Evolutionary conservation across 1,140 invertebrate genomes (phyloP), one percentile per base, ranked within the genome.

Genomic region (Eriocheir sinensis): DNA sequence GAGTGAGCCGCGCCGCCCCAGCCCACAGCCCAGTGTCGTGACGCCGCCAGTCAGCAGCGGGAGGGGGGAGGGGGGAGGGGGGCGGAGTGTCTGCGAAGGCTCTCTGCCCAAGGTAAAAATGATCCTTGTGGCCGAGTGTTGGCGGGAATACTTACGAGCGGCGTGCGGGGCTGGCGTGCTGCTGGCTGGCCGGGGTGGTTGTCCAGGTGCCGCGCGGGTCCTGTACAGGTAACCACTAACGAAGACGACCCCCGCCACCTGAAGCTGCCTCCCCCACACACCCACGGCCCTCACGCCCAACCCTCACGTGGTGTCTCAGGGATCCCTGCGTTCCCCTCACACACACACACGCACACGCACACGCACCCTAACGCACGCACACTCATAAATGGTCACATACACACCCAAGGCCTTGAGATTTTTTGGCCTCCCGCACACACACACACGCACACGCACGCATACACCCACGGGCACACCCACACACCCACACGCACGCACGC

Each of bases 401-500:
- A 48, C 53, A 72, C 53, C 9, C 53, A 72, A 9, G 27, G 9
- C n/a, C n/a, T n/a, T n/a, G n/a, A n/a, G n/a, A n/a, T n/a, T n/a
- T n/a, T n/a, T n/a, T n/a, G n/a, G n/a, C n/a, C n/a, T n/a, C n/a
- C n/a, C n/a, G n/a, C n/a, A 48, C 44, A 48, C 44, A 48, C 44
- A 48, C 44, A 48, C 44, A 48, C 44, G 15, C 44, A 48, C 44
- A 48, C 44, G 15, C 44, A 48, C 44, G 15, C 44, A 48, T 15
- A 48, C 53, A 72, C 53, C 9, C 53, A 72, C 53, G 27, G 9
- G 27, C 53, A 72, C 53, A 72, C 53, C 9, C 53, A 72, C 53
- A 72, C 53, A 72, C 53, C 9, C 53, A 72, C 60, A 72, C 60
- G n/a, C 60, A 72, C 60, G n/a, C 60, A n/a, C 60, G n/a, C 60